Percentiles rank a stretch among this genome's conserved stretches.
phyloP scores from a whole-genome alignment of 2,113 vertebrate genomes.

The Corapipo altera region DNA sequence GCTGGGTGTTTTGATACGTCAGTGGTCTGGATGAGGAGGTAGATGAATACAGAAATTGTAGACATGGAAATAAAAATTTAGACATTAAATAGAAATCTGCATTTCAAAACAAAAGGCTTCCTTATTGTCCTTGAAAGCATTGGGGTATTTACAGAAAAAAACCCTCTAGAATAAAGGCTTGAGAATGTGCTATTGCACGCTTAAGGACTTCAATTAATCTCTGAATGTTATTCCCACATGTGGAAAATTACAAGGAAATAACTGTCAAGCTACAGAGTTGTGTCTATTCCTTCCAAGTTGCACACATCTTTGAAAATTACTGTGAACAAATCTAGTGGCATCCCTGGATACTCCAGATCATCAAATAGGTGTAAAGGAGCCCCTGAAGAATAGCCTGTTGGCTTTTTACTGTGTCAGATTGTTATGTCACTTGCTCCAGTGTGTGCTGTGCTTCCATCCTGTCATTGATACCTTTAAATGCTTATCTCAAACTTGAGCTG shows the following conservation, averaged over 20 bases:
- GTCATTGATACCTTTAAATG: not conserved
- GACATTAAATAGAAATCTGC: not conserved
- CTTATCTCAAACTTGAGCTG: not conserved
- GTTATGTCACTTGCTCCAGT: not conserved
- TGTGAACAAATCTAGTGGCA: not conserved
- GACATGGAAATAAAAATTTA: not conserved
- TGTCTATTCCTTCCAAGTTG: not conserved
- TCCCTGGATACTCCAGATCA: not conserved
- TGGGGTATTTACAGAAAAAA: not conserved
- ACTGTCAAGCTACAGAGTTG: not conserved
- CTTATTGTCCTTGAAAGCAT: not conserved
- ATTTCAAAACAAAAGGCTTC: not conserved
- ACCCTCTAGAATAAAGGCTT: not conserved
- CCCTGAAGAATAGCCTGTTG: not conserved
- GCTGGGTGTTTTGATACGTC: not conserved
- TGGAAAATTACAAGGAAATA: conserved; percentile 8
- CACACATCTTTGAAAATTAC: not conserved
- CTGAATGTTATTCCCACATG: not conserved
- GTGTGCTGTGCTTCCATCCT: not conserved
- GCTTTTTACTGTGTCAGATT: not conserved
- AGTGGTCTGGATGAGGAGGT: not conserved
- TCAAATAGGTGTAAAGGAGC: not conserved
- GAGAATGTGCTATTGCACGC: not conserved
- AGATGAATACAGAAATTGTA: not conserved
- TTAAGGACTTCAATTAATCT: not conserved